These are phyloP conservation scores for Piaya cayana DNA, from an alignment of 2,113 vertebrate species.

Conservation along the genomic window DNA sequence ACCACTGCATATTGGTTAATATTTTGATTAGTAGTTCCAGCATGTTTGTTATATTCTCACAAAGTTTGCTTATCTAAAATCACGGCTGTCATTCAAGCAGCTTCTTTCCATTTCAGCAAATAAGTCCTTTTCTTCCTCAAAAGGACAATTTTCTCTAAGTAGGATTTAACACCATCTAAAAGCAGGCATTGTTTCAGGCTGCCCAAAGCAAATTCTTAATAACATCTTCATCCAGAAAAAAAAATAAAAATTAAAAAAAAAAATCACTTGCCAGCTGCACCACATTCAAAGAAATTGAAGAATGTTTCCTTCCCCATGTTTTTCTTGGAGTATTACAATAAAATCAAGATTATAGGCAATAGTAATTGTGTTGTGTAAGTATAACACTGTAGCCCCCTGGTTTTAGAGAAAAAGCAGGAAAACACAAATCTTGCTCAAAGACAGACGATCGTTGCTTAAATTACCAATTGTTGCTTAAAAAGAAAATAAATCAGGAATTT, in stretches of 20 bases:
- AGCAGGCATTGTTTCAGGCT: background rate
- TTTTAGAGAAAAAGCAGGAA: background rate
- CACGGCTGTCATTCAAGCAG: background rate
- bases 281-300: background rate
- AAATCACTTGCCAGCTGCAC: background rate
- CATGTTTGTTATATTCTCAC: background rate
- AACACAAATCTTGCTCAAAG: background rate
- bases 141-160: background rate
- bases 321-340: background rate
- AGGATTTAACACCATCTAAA: background rate
- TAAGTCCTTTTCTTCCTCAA: background rate
- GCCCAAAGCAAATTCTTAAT: background rate
- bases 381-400: accelerated
- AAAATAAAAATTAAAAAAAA: too few relatives aligned
- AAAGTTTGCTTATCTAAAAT: background rate
- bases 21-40: background rate
- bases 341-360: background rate
- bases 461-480: background rate
- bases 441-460: too few relatives aligned
- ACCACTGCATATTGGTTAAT: background rate
- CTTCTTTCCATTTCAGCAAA: background rate
- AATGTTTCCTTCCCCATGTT: background rate
- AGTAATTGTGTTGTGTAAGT: too few relatives aligned
- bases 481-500: too few relatives aligned
- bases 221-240: background rate